Conservation (phyloP, 2,113 vertebrate species). For the Paramisgurnus dabryanus region DNA sequence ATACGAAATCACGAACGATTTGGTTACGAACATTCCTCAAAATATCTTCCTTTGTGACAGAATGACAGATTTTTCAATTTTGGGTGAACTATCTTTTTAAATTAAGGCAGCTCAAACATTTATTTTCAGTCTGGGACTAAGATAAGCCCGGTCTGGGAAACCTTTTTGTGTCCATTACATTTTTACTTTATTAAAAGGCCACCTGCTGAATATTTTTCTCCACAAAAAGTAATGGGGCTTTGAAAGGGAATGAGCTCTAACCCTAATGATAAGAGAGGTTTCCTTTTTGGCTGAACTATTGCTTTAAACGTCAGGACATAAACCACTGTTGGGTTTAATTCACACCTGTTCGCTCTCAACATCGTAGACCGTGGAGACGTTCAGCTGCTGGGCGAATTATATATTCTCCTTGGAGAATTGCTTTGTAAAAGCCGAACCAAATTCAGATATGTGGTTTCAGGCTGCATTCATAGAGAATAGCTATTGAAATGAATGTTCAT, state of each 20-base stretch:
- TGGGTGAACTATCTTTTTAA: no score
- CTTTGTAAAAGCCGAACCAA: constrained; percentile 20
- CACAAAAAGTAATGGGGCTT: neutral
- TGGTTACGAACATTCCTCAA: no score
- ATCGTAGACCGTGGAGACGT: constrained; percentile 22
- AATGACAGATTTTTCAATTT: no score
- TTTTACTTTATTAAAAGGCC: neutral
- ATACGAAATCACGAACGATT: no score
- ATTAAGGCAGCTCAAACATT: no score
- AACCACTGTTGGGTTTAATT: constrained; percentile 15
- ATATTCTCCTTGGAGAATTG: constrained; percentile 18
- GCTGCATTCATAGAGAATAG: constrained; percentile 7
- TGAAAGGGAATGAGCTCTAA: neutral
- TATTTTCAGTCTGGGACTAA: no score
- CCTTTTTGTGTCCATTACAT: neutral
- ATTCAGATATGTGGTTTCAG: constrained; percentile 26
- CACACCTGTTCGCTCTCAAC: constrained; percentile 14
- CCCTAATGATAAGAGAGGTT: constrained; percentile 17
- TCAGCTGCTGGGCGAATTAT: constrained; percentile 31
- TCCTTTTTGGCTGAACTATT: constrained; percentile 5
- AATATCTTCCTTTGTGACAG: no score
- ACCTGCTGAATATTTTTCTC: neutral
- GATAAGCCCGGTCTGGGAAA: no score
- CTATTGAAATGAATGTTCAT: constrained; percentile 42
- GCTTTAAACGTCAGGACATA: constrained; percentile 11